phyloP scores from a whole-genome alignment of 2,113 vertebrate species.

The Columba livia region DNA sequence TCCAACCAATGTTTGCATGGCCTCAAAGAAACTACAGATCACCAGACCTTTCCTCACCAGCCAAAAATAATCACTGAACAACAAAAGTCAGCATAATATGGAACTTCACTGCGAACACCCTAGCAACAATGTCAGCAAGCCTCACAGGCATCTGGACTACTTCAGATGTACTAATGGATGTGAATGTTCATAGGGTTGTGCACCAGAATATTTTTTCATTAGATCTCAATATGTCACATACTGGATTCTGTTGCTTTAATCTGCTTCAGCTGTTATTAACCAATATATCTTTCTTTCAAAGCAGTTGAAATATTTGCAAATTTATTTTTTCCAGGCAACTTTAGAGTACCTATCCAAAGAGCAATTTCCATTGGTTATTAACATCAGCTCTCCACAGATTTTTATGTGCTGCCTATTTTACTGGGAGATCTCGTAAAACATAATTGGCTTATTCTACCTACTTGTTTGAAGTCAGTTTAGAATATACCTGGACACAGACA shows the following conservation, averaged over 20 bases:
- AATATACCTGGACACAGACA: not conserved
- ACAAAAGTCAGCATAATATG: not conserved
- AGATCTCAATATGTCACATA: not conserved
- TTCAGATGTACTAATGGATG: not conserved
- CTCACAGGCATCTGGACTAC: not conserved
- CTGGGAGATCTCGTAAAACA: not conserved
- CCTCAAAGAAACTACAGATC: not conserved
- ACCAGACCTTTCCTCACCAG: not conserved
- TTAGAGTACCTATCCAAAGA: not conserved
- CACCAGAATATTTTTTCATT: not conserved
- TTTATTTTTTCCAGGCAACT: not conserved
- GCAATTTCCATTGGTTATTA: not conserved
- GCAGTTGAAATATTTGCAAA: not conserved
- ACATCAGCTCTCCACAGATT: not conserved
- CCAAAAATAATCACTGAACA: not conserved
- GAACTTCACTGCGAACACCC: not conserved
- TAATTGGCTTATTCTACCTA: not conserved
- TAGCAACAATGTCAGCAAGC: not conserved
- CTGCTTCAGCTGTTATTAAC: not conserved
- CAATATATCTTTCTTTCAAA: not conserved
- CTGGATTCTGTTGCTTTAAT: not conserved
- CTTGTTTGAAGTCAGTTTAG: not conserved
- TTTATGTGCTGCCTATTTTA: not conserved
- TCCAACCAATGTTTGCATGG: not conserved
- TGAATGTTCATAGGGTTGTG: not conserved